Base-by-base conservation (phyloP, 1,140 invertebrate genomes). In the Macrosteles quadrilineatus region DNA sequence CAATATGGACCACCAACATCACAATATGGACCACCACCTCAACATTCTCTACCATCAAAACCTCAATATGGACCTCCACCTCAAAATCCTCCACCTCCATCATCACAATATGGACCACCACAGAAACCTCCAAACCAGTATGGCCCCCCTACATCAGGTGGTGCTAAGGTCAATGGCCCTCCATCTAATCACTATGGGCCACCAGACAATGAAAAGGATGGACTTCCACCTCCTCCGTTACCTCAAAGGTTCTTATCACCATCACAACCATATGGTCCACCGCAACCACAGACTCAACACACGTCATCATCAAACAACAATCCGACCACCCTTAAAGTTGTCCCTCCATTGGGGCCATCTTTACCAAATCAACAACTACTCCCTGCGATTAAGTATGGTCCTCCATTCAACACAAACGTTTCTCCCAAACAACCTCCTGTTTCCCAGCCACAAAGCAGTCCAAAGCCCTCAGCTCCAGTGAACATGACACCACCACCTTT, bases 21-120 rank as follows among this genome's bases (percentile, higher is more conserved):
- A 29, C 59, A 68, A 1, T 19, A 40, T 31, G 57, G 57, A 30
- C 69, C 66, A 32, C 68, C 72, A 59, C 63, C 65, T n/a, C 62
- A 27, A 23, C 43, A 47, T 9, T 68, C 31, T 43, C 23, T 25
- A 14, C 66, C 67, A 31, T 67, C 67, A 23, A n/a, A n/a, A n/a
- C 45, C 67, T 36, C 43, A 47, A 19, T 68, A 57, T 43, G 53
- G 53, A 14, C 66, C 67, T 21, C 70, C 70, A 14, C 45, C 67
- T 32, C 67, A 45, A n/a, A 17, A 30, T 6, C 36, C 27, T 17
- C 21, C 31, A 47, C 69, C 69, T 29, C 70, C 72, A n/a, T 43
- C 31, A 50, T 45, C 43, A 30, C 31, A 68, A 53, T 32, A 57
- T 21, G 36, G 23, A 11, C 27, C 57, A 9, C 47, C 47, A 11